Conservation (phyloP, 2,888 invertebrate species). For the Lacanobia oleracea region DNA sequence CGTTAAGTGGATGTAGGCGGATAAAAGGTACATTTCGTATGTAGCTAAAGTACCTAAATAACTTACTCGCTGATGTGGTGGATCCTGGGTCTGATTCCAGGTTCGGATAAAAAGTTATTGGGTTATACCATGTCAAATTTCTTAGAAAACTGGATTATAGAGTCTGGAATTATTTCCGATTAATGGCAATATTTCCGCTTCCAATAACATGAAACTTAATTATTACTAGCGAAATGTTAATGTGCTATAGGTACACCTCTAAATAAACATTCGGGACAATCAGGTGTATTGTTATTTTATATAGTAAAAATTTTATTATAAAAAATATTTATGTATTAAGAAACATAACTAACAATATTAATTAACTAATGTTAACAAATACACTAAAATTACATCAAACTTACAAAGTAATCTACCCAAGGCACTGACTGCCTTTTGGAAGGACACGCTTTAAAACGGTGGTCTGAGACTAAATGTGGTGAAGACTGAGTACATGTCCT, state of each 20-base stretch:
- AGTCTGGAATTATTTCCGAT: background rate
- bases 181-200: background rate
- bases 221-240: background rate
- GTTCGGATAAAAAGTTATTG: background rate
- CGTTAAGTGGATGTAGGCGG: conserved; percentile 4
- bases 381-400: no score
- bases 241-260: background rate
- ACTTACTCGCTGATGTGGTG: background rate
- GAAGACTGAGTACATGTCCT: no score
- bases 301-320: no score
- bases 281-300: background rate
- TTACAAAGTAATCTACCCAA: no score
- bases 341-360: no score
- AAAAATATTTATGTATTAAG: no score
- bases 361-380: no score
- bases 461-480: no score
- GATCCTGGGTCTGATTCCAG: background rate
- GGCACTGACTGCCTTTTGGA: no score
- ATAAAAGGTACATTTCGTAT: background rate
- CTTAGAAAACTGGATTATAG: background rate
- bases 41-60: background rate
- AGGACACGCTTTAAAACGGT: no score
- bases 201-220: background rate
- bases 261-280: background rate
- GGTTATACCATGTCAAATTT: background rate